Evolutionary conservation across 2,888 invertebrate genomes (phyloP).

Genomic region (Rhabditoides inermis): DNA sequence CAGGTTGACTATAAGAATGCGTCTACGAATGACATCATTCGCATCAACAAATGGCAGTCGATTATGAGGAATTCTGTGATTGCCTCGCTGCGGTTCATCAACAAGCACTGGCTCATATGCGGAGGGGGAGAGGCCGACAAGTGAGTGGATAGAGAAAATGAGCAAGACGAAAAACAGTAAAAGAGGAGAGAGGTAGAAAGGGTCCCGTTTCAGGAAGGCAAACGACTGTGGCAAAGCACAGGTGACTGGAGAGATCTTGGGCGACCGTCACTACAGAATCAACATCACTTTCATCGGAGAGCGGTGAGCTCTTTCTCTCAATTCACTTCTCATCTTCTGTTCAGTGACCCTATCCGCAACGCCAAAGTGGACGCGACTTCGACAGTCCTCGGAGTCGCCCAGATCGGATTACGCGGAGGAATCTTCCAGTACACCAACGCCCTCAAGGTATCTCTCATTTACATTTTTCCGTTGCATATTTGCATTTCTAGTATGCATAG

Average conservation of each 20-base stretch:
- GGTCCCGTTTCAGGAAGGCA: slow-evolving; percentile 10
- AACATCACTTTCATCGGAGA: slow-evolving; percentile 50
- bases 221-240: slow-evolving; percentile 50
- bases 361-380: slow-evolving; percentile 50
- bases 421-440: slow-evolving; percentile 52
- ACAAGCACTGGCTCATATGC: slow-evolving; percentile 48
- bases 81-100: slow-evolving; percentile 47
- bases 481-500: neutral
- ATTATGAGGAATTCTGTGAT: slow-evolving; percentile 32
- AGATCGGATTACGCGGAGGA: slow-evolving; percentile 49
- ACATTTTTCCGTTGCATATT: neutral
- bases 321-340: slow-evolving; percentile 3
- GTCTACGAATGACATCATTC: slow-evolving; percentile 19
- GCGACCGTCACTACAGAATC: slow-evolving; percentile 36
- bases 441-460: slow-evolving; percentile 29
- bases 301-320: slow-evolving; percentile 18
- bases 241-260: slow-evolving; percentile 45
- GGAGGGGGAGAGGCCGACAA: slow-evolving; percentile 25
- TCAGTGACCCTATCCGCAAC: slow-evolving; percentile 47
- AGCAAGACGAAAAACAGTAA: neutral
- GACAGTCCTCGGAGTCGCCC: slow-evolving; percentile 46
- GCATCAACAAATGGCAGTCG: slow-evolving; percentile 25
- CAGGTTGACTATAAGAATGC: slow-evolving; percentile 25
- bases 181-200: neutral
- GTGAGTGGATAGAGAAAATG: slow-evolving; percentile 7